Base-by-base conservation (phyloP, 2,797 vertebrate species). In the Lepidocolaptes lacrymiger region DNA sequence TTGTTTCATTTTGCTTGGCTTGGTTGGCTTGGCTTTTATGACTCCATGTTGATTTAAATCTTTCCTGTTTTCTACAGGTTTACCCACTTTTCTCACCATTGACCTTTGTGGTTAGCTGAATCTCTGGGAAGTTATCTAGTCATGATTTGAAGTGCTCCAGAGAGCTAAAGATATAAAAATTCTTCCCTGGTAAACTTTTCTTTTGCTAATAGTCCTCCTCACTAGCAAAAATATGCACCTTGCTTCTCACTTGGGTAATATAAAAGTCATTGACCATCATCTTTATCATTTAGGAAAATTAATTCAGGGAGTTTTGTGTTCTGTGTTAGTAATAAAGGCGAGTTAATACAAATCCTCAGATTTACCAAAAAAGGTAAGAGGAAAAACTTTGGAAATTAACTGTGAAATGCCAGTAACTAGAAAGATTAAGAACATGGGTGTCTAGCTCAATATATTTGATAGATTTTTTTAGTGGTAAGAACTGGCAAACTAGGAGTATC, bases 401-500 rank as follows among this genome's bases (percentile, higher is more conserved):
- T 59, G 23, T 32, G 73, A 78, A 69, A 66, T 74, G 7, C 23
- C 12, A 71, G 14, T 87, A 30, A 43, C 14, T 71, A 26, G 21
- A 63, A 72, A 59, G n/a, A 27, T 1, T 3, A 81, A 55, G 52
- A 59, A 79, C 87, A 34, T 14, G 36, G 19, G 14, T 63, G 14
- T 71, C 48, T 80, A 71, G 34, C 10, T 89, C 1, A 0, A 27
- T 71, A 74, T 15, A 54, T 91, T 64, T 85, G 73, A 59, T 46
- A 84, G 66, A 44, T 72, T 95, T 95, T 88, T 84, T 95, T 79
- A 44, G 20, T 32, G 62, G 59, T 55, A 85, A 59, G 71, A 89
- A 75, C 71, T 59, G 18, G 84, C 36, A 41, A 87, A 85, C 54
- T 48, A 73, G 68, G 71, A 89, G 78, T 72, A 61, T 84, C 1